A percentile compares a stretch with the other conserved stretches of the same genome.
Evolutionary conservation across 1,140 invertebrate genomes (phyloP).

Genomic region (Saxidomus purpurata): DNA sequence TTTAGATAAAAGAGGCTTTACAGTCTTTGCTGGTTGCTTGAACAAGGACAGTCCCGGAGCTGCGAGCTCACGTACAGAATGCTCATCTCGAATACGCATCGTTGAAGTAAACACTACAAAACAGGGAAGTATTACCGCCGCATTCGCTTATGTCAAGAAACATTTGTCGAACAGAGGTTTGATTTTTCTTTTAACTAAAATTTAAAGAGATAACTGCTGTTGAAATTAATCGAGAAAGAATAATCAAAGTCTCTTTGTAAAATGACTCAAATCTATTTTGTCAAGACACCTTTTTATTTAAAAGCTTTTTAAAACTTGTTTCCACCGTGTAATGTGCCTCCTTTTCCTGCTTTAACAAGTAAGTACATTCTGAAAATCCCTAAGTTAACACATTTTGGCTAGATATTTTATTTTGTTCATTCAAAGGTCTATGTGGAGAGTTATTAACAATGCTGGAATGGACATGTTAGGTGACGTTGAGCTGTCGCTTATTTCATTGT

Average conservation of each 20-base stretch:
- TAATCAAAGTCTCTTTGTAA: no score
- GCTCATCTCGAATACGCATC: constrained; percentile 66
- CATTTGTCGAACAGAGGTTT: constrained; percentile 24
- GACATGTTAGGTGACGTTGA: constrained; percentile 95
- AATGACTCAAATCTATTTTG: no score
- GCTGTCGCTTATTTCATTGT: constrained; percentile 90
- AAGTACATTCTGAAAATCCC: no score
- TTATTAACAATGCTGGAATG: constrained; percentile 90
- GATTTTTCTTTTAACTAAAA: not conserved
- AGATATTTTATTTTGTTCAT: no score
- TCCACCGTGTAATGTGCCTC: no score
- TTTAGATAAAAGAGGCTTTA: constrained; percentile 72
- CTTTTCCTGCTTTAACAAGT: no score
- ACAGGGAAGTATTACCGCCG: constrained; percentile 67
- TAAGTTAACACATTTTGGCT: no score
- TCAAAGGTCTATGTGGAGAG: constrained; percentile 72
- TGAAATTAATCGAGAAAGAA: no score
- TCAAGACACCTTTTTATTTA: no score
- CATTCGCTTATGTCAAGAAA: constrained; percentile 50
- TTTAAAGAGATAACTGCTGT: no score
- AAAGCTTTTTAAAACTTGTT: no score
- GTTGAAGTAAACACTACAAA: constrained; percentile 74
- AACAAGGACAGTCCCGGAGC: constrained; percentile 71
- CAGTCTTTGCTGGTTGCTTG: constrained; percentile 76
- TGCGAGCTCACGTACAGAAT: constrained; percentile 28